phyloP scores from a whole-genome alignment of 2,888 invertebrate species.

The Invenusta paracnida region DNA sequence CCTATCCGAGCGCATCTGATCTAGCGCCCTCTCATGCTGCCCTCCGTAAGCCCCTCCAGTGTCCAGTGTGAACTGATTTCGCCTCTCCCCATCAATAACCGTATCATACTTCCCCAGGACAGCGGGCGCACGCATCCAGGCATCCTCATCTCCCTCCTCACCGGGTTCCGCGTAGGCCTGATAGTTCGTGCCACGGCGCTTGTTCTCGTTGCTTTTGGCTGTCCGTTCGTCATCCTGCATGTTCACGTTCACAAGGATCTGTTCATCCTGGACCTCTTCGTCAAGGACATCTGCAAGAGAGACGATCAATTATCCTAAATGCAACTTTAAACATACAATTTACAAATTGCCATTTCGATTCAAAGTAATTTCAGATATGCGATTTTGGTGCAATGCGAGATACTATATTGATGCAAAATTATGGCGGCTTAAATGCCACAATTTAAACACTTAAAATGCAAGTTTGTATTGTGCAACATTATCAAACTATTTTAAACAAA shows the following conservation, averaged over 20 bases:
- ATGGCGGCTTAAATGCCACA: too few relatives aligned
- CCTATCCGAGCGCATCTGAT: slow-evolving; percentile 54
- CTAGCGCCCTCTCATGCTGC: slow-evolving; percentile 56
- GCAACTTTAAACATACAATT: too few relatives aligned
- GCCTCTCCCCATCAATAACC: slow-evolving; percentile 39
- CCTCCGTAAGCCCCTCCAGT: slow-evolving; percentile 54
- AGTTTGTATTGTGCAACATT: too few relatives aligned
- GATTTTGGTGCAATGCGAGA: too few relatives aligned
- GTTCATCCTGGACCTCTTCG: slow-evolving; percentile 68
- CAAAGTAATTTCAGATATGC: too few relatives aligned
- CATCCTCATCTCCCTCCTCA: slow-evolving; percentile 59
- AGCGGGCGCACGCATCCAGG: background rate
- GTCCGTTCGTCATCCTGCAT: slow-evolving; percentile 51
- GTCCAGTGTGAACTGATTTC: slow-evolving; percentile 33
- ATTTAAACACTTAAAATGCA: too few relatives aligned
- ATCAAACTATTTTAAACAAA: too few relatives aligned
- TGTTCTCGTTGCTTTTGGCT: slow-evolving; percentile 72
- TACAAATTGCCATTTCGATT: too few relatives aligned
- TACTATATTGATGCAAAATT: too few relatives aligned
- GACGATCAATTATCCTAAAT: too few relatives aligned
- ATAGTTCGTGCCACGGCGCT: slow-evolving; percentile 72
- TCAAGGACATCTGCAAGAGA: slow-evolving; percentile 64
- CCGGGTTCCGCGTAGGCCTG: slow-evolving; percentile 72
- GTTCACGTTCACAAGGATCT: slow-evolving; percentile 71
- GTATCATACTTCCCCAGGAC: slow-evolving; percentile 42